These are phyloP conservation scores for Xenentodon cancila DNA, from an alignment of 2,797 vertebrate genomes.

Conservation along the genomic window DNA sequence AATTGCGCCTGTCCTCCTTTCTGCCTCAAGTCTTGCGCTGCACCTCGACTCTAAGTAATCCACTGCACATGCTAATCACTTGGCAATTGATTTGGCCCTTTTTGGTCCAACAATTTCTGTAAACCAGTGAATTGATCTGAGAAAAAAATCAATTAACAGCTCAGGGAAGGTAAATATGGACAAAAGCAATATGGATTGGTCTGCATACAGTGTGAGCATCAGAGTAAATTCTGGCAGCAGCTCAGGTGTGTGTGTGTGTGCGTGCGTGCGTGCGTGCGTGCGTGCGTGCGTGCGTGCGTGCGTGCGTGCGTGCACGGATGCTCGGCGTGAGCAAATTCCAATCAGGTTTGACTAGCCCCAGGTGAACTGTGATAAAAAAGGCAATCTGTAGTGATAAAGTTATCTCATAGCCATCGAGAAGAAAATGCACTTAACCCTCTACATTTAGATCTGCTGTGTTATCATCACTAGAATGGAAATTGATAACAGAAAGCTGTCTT, in stretches of 20 bases:
- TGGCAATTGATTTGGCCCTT: constrained; percentile 69
- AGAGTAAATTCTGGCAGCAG: constrained; percentile 39
- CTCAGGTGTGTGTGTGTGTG: constrained; percentile 12
- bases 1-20: constrained; percentile 26
- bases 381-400: constrained; percentile 66
- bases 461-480: constrained; percentile 71
- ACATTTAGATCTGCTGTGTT: constrained; percentile 61
- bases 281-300: too few relatives aligned
- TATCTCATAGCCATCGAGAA: constrained; percentile 71
- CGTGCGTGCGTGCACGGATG: constrained; percentile 26
- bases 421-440: constrained; percentile 77
- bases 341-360: constrained; percentile 63
- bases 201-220: constrained; percentile 42
- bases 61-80: constrained; percentile 77
- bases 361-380: constrained; percentile 73
- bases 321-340: constrained; percentile 48
- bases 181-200: constrained; percentile 62
- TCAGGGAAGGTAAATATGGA: constrained; percentile 71
- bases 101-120: constrained; percentile 76
- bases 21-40: constrained; percentile 27
- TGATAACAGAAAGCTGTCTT: constrained; percentile 73
- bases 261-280: too few relatives aligned
- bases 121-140: constrained; percentile 73
- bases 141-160: constrained; percentile 77
- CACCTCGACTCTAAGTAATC: constrained; percentile 57